phyloP scores from a whole-genome alignment of 1,140 invertebrate species.

The Sycophaga agraensis region DNA sequence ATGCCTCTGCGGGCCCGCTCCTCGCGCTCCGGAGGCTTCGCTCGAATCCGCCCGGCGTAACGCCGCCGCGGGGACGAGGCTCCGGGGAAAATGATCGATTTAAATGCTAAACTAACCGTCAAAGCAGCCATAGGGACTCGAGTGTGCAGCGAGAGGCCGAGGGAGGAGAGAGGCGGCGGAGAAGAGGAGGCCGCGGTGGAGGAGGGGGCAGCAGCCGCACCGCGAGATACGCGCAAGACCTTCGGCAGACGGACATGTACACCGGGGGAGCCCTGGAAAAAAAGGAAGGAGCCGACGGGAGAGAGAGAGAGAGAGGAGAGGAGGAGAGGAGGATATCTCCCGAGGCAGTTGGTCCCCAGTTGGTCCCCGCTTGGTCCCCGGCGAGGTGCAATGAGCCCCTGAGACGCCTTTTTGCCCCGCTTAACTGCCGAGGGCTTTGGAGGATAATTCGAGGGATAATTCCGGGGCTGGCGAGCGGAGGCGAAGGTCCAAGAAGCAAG shows the following conservation, averaged over 20 bases:
- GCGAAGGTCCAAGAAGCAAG: too few relatives aligned
- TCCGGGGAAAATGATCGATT: conserved; percentile 27
- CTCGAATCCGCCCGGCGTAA: conserved; percentile 9
- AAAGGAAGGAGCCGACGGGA: too few relatives aligned
- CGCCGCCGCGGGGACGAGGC: neutral
- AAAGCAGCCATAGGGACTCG: conserved; percentile 11
- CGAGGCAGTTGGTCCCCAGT: neutral
- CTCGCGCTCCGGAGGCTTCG: neutral
- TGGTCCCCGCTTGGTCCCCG: neutral
- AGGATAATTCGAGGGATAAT: too few relatives aligned
- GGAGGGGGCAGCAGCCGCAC: too few relatives aligned
- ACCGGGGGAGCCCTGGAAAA: too few relatives aligned
- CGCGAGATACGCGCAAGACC: too few relatives aligned
- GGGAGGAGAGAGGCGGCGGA: neutral
- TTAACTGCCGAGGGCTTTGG: too few relatives aligned
- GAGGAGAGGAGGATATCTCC: neutral
- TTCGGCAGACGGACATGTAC: too few relatives aligned
- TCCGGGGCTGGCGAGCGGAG: too few relatives aligned
- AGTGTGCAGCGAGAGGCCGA: too few relatives aligned
- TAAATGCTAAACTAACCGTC: conserved; percentile 30
- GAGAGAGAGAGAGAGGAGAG: neutral
- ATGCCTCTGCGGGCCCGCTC: neutral
- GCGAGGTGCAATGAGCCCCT: neutral
- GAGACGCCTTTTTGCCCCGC: too few relatives aligned
- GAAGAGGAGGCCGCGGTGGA: neutral